Evolutionary conservation across 2,797 vertebrate species (phyloP), one percentile per base, ranked within the genome.

Genomic region (Pelobates cultripes): DNA sequence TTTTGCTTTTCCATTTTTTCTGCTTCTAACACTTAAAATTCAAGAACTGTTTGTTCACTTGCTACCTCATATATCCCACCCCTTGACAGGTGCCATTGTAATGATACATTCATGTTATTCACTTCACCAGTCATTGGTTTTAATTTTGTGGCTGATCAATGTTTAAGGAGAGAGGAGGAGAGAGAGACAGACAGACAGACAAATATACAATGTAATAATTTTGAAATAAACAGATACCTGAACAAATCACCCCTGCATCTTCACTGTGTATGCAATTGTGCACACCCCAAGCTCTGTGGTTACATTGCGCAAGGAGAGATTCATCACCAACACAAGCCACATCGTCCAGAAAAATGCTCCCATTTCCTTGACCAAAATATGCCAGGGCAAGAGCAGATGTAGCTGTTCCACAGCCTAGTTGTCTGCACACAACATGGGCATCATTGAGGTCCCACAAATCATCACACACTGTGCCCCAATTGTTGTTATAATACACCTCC

Each of bases 381-480:
- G 78, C 78, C 9, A 17, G 12, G 10, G 41, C 61, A 7, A 15
- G 47, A 43, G 78, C 70, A 4, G 71, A 73, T 10, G 74, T n/a
- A 40, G 71, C 78, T n/a, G 15, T 43, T 10, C 78, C 78, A 60
- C 71, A 80, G 66, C n/a, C 63, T 7, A 74, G 53, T 47, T 80
- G 78, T 41, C 81, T 77, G 8, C 75, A 82, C 42, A 82, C 75
- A 57, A 82, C 81, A n/a, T 43, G 17, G 2, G 81, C 70, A 57
- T 77, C 61, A 12, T 42, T 73, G 3, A 82, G 45, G 51, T 73
- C 70, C 80, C 80, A 82, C 2, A n/a, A 8, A 17, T 82, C 68
- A 42, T 82, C 80, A 68, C 80, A 82, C 12, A 82, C 80, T 1
- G 80, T 77, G 67, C 75, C 75, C 75, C 80, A 82, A 2, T 57